phyloP scores from a whole-genome alignment of 1,140 invertebrate species.

The Thalassaphorura encarpata region DNA sequence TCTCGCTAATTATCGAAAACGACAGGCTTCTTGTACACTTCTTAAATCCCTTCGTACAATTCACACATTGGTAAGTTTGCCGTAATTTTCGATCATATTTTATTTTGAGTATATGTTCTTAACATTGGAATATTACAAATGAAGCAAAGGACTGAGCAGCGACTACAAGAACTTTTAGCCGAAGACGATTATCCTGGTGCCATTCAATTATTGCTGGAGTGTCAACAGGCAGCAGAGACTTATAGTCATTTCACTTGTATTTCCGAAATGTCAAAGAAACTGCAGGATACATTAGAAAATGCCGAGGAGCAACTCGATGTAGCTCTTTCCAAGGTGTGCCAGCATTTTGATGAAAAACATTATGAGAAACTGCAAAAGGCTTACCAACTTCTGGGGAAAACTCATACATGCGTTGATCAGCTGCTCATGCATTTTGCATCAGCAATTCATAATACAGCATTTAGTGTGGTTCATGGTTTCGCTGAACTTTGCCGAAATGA shows the following conservation, averaged over 20 bases:
- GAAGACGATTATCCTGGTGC: constrained; percentile 80
- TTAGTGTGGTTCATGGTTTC: constrained; percentile 63
- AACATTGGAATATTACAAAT: constrained; percentile 29
- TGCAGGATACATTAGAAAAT: constrained; percentile 83
- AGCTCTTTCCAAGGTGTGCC: constrained; percentile 66
- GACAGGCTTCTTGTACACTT: constrained; percentile 65
- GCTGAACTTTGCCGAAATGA: constrained; percentile 52
- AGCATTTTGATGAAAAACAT: constrained; percentile 57
- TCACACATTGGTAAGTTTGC: constrained; percentile 62
- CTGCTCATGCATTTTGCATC: constrained; percentile 90
- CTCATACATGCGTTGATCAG: constrained; percentile 84
- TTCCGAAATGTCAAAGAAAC: constrained; percentile 67
- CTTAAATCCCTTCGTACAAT: constrained; percentile 69
- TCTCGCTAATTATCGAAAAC: constrained; percentile 72
- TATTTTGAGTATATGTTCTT: neutral
- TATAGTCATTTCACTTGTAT: constrained; percentile 79
- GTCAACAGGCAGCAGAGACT: constrained; percentile 66
- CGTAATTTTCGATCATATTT: neutral
- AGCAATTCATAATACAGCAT: constrained; percentile 79
- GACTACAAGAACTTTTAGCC: constrained; percentile 65
- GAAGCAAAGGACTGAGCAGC: constrained; percentile 69
- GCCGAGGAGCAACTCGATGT: constrained; percentile 85
- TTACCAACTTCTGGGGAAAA: constrained; percentile 74
- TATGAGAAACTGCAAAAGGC: constrained; percentile 74
- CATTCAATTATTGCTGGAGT: constrained; percentile 76